Conservation (phyloP, 2,797 vertebrate genomes). For the Pangasius mekongensis region DNA sequence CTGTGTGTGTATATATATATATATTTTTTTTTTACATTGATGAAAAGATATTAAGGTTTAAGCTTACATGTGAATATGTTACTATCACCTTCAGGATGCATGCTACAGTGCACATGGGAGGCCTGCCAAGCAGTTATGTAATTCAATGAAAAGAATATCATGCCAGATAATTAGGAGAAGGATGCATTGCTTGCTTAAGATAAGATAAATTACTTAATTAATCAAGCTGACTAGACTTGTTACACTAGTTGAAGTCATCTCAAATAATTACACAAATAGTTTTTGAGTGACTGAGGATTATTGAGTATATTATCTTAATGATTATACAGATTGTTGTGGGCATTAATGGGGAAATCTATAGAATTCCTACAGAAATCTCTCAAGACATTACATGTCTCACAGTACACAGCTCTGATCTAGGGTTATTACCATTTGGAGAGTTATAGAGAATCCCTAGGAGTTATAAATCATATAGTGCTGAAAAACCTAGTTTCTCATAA, state of each 20-base stretch:
- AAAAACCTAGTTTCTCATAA: slow-evolving; percentile 15
- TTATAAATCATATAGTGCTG: slow-evolving; percentile 6
- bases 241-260: neutral
- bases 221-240: neutral
- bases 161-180: slow-evolving; percentile 43
- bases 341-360: neutral
- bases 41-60: neutral
- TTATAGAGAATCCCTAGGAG: neutral
- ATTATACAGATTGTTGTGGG: neutral
- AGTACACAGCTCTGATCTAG: neutral
- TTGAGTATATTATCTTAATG: neutral
- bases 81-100: slow-evolving; percentile 3
- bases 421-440: neutral
- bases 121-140: slow-evolving; percentile 47
- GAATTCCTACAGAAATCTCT: neutral
- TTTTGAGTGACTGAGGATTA: neutral
- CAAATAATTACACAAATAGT: neutral
- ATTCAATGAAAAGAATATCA: slow-evolving; percentile 50
- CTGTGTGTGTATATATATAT: no score
- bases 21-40: neutral
- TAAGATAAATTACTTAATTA: slow-evolving; percentile 30
- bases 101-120: slow-evolving; percentile 20
- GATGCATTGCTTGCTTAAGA: slow-evolving; percentile 47
- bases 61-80: slow-evolving; percentile 29
- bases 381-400: neutral